Evolutionary conservation across 2,888 invertebrate species (phyloP), one percentile per base, ranked within the genome.

Genomic region (Entomobrya multifasciata): DNA sequence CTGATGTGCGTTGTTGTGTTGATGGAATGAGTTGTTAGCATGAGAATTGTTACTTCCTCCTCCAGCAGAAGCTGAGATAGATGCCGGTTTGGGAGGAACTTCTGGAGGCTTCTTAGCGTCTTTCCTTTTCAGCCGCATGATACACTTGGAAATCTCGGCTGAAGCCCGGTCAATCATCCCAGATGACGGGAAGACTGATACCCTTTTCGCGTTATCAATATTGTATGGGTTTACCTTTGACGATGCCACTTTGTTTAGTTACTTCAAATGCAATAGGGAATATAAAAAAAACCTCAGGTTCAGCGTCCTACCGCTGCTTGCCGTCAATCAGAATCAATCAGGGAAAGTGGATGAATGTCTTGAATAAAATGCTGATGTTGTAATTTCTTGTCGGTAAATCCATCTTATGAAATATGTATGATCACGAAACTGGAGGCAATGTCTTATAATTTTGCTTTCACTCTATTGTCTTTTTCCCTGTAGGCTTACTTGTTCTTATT

Each of bases 101-200:
- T 89, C 89, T 17, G 89, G 89, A 36, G 89, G 88, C 65, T 89
- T 90, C 57, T 89, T 89, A 1, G 70, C 89, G 60, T 89, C 89
- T 77, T 91, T 91, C 80, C 90, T 80, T 76, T 91, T 91, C 49
- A 91, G 89, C 77, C 91, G 72, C 90, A 90, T 97, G 93, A 97
- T 97, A 92, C 97, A 95, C 92, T 97, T 96, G 91, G 96, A 96
- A 90, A 97, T 94, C 93, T 97, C 97, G 90, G 97, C 97, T 91
- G 96, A 97, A 92, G 97, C 97, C 92, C 97, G 95, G 94, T 97
- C 97, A 93, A 97, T 97, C 92, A 97, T 97, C 92, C 97, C 97
- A 93, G 96, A 96, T 92, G 96, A 96, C 91, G 96, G 96, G 93
- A 96, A 87, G 87, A 88, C 88, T 70, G 88, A 88, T 60, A 82